Conservation (phyloP, 92 coral and sea anemone genomes). For the Umimayanthus chanpuru region DNA sequence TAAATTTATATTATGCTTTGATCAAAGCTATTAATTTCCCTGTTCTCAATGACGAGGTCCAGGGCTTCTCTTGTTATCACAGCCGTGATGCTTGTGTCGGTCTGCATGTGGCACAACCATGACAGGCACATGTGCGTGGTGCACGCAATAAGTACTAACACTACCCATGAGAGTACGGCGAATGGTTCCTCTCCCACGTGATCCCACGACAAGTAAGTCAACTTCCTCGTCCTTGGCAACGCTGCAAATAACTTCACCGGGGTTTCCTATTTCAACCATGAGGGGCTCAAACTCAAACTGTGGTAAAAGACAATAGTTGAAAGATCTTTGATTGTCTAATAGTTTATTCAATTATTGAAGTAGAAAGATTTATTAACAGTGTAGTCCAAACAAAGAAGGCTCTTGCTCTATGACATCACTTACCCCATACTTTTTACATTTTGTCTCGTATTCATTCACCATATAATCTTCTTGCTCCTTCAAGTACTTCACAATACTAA, state of each 20-base stretch:
- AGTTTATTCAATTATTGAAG: background rate
- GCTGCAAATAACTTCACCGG: constrained; percentile 27
- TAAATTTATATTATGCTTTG: no score
- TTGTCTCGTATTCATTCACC: background rate
- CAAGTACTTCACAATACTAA: constrained; percentile 21
- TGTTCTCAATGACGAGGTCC: background rate
- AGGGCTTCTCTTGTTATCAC: background rate
- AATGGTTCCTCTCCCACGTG: constrained; percentile 35
- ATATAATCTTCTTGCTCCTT: constrained; percentile 17
- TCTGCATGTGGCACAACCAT: constrained; percentile 28
- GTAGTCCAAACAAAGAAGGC: no score
- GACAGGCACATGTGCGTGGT: constrained; percentile 33
- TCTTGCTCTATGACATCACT: background rate
- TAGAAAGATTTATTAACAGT: no score
- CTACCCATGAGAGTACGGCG: constrained; percentile 49
- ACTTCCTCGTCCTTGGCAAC: constrained; percentile 34
- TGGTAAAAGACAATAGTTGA: background rate
- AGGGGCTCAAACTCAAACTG: constrained; percentile 36
- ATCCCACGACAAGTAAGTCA: constrained; percentile 23
- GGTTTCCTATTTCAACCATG: constrained; percentile 29
- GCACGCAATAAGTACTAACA: constrained; percentile 24
- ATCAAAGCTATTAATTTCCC: background rate
- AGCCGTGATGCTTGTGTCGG: constrained; percentile 15
- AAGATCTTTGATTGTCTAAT: background rate
- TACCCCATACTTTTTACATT: constrained; percentile 20